phyloP scores from a whole-genome alignment of 2,797 vertebrate species.

The Graptemys geographica region DNA sequence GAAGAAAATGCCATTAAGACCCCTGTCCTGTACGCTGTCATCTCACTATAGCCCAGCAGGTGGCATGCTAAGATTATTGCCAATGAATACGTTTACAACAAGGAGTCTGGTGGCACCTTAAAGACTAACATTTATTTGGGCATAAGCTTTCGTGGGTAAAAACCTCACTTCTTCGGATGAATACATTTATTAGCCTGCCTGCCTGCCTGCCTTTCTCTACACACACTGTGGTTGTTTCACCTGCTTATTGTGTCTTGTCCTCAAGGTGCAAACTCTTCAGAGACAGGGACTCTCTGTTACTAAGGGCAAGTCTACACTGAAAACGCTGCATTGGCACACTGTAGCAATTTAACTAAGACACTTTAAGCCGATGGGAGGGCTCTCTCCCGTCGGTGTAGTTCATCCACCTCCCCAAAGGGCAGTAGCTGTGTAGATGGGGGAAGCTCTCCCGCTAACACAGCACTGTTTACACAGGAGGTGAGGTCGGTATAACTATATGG shows the following conservation, averaged over 20 bases:
- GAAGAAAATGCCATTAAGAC: neutral
- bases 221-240: rapidly evolving
- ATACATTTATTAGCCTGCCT: neutral
- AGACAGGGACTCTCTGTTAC: neutral
- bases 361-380: neutral
- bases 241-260: neutral
- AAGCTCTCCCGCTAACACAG: neutral
- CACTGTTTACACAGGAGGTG: rapidly evolving
- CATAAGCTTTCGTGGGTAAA: too few species aligned
- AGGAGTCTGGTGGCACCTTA: too few species aligned
- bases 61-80: neutral
- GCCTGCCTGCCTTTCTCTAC: neutral
- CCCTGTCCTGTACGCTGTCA: too few species aligned
- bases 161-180: neutral
- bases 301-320: neutral
- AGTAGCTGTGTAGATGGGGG: neutral
- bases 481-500: neutral
- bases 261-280: rapidly evolving
- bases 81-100: neutral
- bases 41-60: rapidly evolving
- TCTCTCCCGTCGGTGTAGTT: neutral
- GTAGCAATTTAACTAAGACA: neutral
- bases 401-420: neutral
- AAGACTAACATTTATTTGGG: too few species aligned
- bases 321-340: neutral